Evolutionary conservation across 2,888 invertebrate species (phyloP).

Genomic region (Aleiodes leptofemur): DNA sequence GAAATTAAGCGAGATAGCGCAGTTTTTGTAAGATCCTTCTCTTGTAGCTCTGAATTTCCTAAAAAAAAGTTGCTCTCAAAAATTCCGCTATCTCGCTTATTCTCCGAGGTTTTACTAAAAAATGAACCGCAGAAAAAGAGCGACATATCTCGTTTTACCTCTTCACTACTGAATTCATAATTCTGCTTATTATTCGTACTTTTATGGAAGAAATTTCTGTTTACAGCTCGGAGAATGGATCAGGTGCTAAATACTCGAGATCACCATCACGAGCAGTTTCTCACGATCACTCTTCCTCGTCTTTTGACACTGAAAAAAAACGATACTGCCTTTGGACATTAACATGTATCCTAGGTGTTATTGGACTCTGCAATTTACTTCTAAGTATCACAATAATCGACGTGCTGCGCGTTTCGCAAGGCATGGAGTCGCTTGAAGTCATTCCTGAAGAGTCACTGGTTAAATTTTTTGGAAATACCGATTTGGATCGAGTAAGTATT

Average conservation of each 20-base stretch:
- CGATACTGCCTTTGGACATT: constrained; percentile 83
- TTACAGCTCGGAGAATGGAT: constrained; percentile 48
- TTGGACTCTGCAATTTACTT: constrained; percentile 83
- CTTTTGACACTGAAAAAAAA: constrained; percentile 62
- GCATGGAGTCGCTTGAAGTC: constrained; percentile 91
- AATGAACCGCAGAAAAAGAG: no score
- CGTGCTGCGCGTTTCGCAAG: constrained; percentile 87
- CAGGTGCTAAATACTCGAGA: constrained; percentile 41
- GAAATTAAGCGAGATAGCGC: no score
- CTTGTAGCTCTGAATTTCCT: no score
- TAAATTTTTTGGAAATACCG: constrained; percentile 87
- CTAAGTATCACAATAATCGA: constrained; percentile 88
- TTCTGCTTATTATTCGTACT: neutral
- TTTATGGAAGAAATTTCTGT: neutral
- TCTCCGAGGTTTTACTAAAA: no score
- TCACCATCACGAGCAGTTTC: constrained; percentile 47
- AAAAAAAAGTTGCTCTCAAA: no score
- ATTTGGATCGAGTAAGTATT: constrained; percentile 81
- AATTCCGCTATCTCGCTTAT: no score
- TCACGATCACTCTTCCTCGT: constrained; percentile 41
- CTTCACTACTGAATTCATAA: neutral
- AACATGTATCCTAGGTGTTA: constrained; percentile 83
- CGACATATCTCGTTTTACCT: no score
- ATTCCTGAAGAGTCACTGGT: constrained; percentile 84
- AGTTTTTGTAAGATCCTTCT: no score